Conservation (phyloP, 1,140 invertebrate species). For the Bradynema listronoti region DNA sequence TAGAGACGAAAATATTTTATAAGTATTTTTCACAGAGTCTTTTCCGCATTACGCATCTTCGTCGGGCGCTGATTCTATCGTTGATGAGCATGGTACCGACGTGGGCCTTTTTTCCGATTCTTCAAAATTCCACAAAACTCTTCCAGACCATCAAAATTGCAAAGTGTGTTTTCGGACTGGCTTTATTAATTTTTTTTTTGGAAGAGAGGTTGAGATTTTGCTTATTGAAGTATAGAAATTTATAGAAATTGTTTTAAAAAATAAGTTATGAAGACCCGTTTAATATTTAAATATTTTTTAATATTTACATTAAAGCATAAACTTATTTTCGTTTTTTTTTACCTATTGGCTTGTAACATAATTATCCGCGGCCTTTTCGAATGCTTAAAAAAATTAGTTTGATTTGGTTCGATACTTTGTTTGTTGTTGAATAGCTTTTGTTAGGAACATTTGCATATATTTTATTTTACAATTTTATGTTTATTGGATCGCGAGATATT, state of each 20-base stretch:
- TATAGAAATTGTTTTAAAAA: neutral
- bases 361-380: too few relatives aligned
- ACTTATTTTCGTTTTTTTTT: neutral
- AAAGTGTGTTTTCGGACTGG: constrained; percentile 27
- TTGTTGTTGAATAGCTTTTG: too few relatives aligned
- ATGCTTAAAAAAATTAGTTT: too few relatives aligned
- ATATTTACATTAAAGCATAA: constrained; percentile 8
- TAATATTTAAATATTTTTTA: too few relatives aligned
- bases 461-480: too few relatives aligned
- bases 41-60: constrained; percentile 34
- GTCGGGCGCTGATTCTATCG: constrained; percentile 41
- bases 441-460: too few relatives aligned
- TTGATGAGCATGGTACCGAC: constrained; percentile 35
- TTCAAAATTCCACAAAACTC: constrained; percentile 46
- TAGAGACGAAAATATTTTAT: too few relatives aligned
- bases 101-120: constrained; percentile 54
- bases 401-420: too few relatives aligned
- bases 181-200: constrained; percentile 6
- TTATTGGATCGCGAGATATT: too few relatives aligned
- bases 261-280: too few relatives aligned
- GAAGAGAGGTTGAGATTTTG: neutral
- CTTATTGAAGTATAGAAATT: constrained; percentile 1
- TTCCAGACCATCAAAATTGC: constrained; percentile 34
- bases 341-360: too few relatives aligned
- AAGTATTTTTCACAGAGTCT: too few relatives aligned